These are phyloP conservation scores for Emys orbicularis DNA, from an alignment of 2,797 vertebrate genomes.

Conservation along the genomic window DNA sequence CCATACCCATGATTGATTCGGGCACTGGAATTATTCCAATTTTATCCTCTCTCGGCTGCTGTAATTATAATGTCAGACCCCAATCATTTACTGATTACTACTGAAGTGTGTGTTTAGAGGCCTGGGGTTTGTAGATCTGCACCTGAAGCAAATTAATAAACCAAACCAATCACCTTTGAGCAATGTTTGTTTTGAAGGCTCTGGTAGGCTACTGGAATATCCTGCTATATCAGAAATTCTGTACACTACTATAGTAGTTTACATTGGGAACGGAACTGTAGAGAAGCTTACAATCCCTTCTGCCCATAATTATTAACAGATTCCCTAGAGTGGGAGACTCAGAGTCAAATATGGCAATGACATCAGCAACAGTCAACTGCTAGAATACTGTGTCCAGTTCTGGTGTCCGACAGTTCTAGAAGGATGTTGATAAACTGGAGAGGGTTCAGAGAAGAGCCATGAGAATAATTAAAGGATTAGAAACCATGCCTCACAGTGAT, in stretches of 20 bases:
- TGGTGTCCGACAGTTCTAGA: neutral
- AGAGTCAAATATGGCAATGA: neutral
- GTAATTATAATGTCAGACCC: neutral
- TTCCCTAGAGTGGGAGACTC: neutral
- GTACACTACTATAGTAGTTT: neutral
- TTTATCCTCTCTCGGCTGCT: neutral
- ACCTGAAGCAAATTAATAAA: neutral
- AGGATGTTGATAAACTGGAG: neutral
- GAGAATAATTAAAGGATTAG: neutral
- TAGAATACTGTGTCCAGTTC: neutral
- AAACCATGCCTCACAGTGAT: neutral
- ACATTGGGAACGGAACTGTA: neutral
- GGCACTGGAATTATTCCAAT: neutral
- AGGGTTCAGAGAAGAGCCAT: neutral
- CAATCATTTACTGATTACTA: conserved; percentile 2
- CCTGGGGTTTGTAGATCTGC: neutral
- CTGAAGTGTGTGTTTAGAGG: neutral
- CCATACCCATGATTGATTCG: neutral
- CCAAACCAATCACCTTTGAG: conserved; percentile 10
- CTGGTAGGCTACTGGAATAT: neutral
- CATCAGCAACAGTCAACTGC: neutral
- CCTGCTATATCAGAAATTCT: neutral
- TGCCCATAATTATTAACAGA: neutral
- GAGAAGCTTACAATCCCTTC: neutral
- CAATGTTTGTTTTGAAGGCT: neutral